Base-by-base conservation (phyloP, 2,113 vertebrate genomes). In the Xyliphius kryptos region DNA sequence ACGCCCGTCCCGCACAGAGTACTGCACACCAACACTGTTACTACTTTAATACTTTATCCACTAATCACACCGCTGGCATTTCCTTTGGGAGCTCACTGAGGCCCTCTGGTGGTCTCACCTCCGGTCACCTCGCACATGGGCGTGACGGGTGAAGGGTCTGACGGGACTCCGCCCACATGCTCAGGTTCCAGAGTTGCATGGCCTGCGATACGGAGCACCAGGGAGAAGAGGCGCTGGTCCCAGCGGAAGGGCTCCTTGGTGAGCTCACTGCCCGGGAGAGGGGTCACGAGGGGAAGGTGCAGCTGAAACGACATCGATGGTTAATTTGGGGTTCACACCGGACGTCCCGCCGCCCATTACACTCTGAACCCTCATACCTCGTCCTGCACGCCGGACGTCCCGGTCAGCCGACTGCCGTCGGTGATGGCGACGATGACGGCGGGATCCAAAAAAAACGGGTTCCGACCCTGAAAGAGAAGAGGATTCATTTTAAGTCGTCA, bases 81-180 rank as follows among this genome's bases (percentile, higher is more conserved):
- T 26, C 22, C 22, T 26, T 32, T 6, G 1, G 26, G 26, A 32
- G 26, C 26, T 32, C 26, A 32, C 26, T n/a, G 26, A 32, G 26
- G 26, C 26, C 26, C 26, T 6, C 26, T 32, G 26, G 26, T 32
- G 26, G 26, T 32, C 52, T 10, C 61, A 96, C 95, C 95, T 91
- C 95, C 95, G 20, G 95, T 98, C 80, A 98, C 94, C 84, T 98
- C 95, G 69, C 95, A 98, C 95, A 98, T 98, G 82, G 97, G 94
- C 12, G 95, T 95, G 80, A 98, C 91, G 38, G 94, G 90, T 22
- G 95, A 98, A 57, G 97, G 92, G 66, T 98, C 95, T 8, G 89
- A 90, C 62, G 95, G 94, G 63, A 98, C 92, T 54, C 95, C 94
- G 55, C 95, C 95, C 37, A 98, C 83, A 69, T 92, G 94, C 80